Base-by-base conservation (phyloP, 2,113 vertebrate species). In the Labeo rohita region DNA sequence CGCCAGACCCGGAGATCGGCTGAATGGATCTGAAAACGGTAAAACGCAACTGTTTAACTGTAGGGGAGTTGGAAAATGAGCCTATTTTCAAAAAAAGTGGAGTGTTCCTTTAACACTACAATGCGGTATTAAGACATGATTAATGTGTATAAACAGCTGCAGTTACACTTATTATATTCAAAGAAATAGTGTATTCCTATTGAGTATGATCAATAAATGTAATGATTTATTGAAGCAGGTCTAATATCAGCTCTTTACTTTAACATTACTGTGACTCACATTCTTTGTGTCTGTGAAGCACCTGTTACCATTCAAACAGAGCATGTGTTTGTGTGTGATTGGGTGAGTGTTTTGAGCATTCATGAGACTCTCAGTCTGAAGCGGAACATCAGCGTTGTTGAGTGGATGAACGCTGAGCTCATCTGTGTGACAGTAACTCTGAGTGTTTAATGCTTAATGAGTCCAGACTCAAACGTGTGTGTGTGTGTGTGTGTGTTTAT, bases 401-500 rank as follows among this genome's bases (percentile, higher is more conserved):
- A 47, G 39, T 9, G 10, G 8, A 47, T 21, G 15, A 47, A 21
- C 5, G 3, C 15, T 18, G 68, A 16, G 68, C 66, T 5, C 1
- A 2, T 73, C 8, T 75, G 47, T 50, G 72, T 49, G 47, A 50
- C 73, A 75, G 49, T 49, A 74, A 23, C 45, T 23, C 56, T 61
- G 45, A 74, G n/a, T 49, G 43, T 50, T 50, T 50, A 50, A 72
- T 49, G 72, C 28, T 72, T 75, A 75, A 61, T 77, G 56, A 18
- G 49, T 52, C 66, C 28, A 28, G 36, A 56, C 54, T 56, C 43
- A 59, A 15, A 72, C 11, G 28, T 54, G 75, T 79, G 16, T 68
- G 45, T 79, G 47, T 68, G 56, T 78, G 56, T 77, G 73, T 85
- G 36, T 43, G 70, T 75, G 34, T 75, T 63, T 23, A 63, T 63